Conservation (phyloP, 2,113 vertebrate species). For the Sturnus vulgaris region DNA sequence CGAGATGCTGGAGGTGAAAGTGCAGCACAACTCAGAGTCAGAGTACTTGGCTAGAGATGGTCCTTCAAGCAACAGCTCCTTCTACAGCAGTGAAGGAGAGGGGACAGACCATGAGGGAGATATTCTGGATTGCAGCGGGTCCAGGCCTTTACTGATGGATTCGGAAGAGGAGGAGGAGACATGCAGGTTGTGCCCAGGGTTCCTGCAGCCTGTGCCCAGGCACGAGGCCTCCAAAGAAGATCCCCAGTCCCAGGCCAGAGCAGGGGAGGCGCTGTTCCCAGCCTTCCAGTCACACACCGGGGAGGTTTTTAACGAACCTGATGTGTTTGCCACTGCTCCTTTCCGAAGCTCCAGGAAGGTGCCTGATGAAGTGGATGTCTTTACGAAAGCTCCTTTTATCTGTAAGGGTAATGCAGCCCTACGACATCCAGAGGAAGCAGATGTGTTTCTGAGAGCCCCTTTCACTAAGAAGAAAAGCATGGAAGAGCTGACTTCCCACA, state of each 20-base stretch:
- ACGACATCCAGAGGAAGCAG: slow-evolving; percentile 70
- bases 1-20: slow-evolving; percentile 3
- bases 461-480: slow-evolving; percentile 86
- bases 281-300: not conserved
- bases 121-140: slow-evolving; percentile 86
- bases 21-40: slow-evolving; percentile 36
- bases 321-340: slow-evolving; percentile 88
- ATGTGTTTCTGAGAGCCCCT: slow-evolving; percentile 91
- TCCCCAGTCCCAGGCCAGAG: not conserved
- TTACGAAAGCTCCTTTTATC: slow-evolving; percentile 89
- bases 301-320: slow-evolving; percentile 52
- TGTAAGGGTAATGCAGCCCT: slow-evolving; percentile 39
- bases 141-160: slow-evolving; percentile 89
- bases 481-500: slow-evolving; percentile 46
- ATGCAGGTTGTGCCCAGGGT: not conserved
- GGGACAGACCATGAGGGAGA: slow-evolving; percentile 74
- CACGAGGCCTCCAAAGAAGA: not conserved
- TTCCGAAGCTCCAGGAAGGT: slow-evolving; percentile 73
- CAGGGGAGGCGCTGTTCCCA: not conserved
- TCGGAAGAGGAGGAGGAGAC: slow-evolving; percentile 89
- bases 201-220: slow-evolving; percentile 3
- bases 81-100: slow-evolving; percentile 94
- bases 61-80: slow-evolving; percentile 80
- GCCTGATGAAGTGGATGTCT: slow-evolving; percentile 80
- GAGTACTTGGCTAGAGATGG: slow-evolving; percentile 67